Conservation (phyloP, 2,113 vertebrate species). For the Pseudorasbora parva region DNA sequence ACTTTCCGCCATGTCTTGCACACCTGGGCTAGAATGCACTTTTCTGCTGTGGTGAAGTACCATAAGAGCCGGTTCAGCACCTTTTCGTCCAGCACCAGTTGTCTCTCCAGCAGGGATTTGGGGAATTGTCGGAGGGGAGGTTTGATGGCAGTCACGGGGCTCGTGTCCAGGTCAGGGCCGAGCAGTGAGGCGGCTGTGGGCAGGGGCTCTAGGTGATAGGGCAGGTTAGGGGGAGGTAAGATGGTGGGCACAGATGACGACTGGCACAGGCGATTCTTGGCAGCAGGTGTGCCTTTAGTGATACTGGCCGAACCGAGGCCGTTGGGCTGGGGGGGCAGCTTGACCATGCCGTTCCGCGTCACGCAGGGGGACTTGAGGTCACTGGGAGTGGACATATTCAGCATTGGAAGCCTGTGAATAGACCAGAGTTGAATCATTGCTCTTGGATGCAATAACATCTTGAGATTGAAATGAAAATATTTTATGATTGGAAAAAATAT, state of each 20-base stretch:
- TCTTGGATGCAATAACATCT: not conserved
- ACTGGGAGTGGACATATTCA: conserved; percentile 81
- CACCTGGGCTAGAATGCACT: conserved; percentile 94
- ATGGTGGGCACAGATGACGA: conserved; percentile 90
- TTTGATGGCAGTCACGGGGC: conserved; percentile 74
- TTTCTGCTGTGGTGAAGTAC: conserved; percentile 97
- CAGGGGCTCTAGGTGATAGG: conserved; percentile 83
- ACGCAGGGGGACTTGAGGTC: conserved; percentile 96
- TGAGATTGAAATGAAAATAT: conserved; percentile 1
- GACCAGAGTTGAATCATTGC: not conserved
- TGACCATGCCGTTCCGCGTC: conserved; percentile 95
- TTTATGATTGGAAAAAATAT: not conserved
- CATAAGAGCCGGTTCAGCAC: conserved; percentile 94
- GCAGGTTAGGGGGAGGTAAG: conserved; percentile 80
- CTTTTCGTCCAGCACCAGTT: conserved; percentile 93
- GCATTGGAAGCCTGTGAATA: conserved; percentile 73
- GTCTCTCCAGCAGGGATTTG: conserved; percentile 82
- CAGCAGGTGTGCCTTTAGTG: conserved; percentile 97
- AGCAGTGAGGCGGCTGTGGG: conserved; percentile 83
- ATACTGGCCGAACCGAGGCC: conserved; percentile 95
- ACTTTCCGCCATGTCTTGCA: conserved; percentile 96
- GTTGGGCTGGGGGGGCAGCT: conserved; percentile 93
- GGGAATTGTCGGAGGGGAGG: conserved; percentile 75
- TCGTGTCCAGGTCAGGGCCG: conserved; percentile 75
- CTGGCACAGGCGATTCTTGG: conserved; percentile 96